Evolutionary conservation across 2,888 invertebrate species (phyloP).

Genomic region (Drosophila sordidula): DNA sequence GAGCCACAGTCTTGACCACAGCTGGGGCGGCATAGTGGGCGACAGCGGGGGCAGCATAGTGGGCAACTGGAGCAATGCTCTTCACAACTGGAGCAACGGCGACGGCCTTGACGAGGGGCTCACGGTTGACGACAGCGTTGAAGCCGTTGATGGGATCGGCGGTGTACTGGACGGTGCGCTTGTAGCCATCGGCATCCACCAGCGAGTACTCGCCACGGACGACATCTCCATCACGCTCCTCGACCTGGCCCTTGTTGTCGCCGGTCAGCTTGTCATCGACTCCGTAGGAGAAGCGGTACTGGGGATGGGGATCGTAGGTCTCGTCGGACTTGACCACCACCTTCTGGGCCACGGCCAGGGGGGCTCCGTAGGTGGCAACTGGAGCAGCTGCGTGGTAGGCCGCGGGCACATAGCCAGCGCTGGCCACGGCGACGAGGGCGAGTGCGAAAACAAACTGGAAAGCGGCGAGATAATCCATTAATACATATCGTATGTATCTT

Average conservation of each 20-base stretch:
- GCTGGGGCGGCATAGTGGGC: slow-evolving; percentile 48
- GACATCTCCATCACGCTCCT: slow-evolving; percentile 84
- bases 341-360: slow-evolving; percentile 77
- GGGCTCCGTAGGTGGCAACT: slow-evolving; percentile 68
- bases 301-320: slow-evolving; percentile 83
- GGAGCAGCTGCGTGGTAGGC: slow-evolving; percentile 71
- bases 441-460: slow-evolving; percentile 80
- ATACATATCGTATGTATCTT: neutral
- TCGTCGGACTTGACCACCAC: slow-evolving; percentile 73
- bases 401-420: slow-evolving; percentile 76
- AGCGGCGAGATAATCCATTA: slow-evolving; percentile 44
- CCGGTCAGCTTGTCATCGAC: slow-evolving; percentile 83
- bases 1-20: slow-evolving; percentile 49
- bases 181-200: slow-evolving; percentile 84
- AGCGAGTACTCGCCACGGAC: slow-evolving; percentile 84
- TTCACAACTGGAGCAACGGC: slow-evolving; percentile 24
- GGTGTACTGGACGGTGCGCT: slow-evolving; percentile 83
- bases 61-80: slow-evolving; percentile 40
- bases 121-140: slow-evolving; percentile 83
- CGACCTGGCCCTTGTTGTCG: slow-evolving; percentile 84
- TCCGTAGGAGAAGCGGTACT: slow-evolving; percentile 83
- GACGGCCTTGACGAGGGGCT: slow-evolving; percentile 70
- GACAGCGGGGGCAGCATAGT: slow-evolving; percentile 54
- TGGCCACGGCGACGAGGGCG: slow-evolving; percentile 80
- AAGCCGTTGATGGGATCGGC: slow-evolving; percentile 83